Evolutionary conservation across 2,113 vertebrate species (phyloP).

Genomic region (Scartelaos histophorus): DNA sequence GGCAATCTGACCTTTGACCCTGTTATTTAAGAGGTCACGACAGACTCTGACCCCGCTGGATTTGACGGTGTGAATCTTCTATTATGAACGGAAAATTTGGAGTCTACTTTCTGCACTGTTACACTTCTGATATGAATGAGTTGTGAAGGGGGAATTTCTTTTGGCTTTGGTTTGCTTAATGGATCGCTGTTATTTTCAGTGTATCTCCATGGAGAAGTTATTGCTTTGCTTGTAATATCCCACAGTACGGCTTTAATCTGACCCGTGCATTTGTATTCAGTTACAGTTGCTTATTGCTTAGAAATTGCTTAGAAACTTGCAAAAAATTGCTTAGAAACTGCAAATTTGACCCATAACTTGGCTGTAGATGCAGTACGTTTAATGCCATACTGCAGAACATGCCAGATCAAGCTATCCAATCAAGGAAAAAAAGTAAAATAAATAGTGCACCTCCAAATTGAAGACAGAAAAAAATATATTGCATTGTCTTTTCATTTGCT

Average conservation of each 20-base stretch:
- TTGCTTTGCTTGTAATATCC: not conserved
- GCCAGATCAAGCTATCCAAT: too few relatives aligned
- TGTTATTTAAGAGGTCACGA: slow-evolving; percentile 52
- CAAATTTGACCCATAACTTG: too few relatives aligned
- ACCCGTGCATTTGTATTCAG: not conserved
- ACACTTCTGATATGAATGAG: slow-evolving; percentile 33
- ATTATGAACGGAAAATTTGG: slow-evolving; percentile 38
- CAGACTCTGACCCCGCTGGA: slow-evolving; percentile 52
- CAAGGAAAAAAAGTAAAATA: too few relatives aligned
- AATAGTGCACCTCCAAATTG: too few relatives aligned
- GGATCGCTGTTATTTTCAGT: not conserved
- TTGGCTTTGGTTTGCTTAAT: slow-evolving; percentile 2
- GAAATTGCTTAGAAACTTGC: too few relatives aligned
- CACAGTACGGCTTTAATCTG: not conserved
- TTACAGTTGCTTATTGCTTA: not conserved
- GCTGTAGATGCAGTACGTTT: too few relatives aligned
- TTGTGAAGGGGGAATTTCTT: slow-evolving; percentile 43
- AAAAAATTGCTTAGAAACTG: too few relatives aligned
- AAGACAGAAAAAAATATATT: too few relatives aligned
- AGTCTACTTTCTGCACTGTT: slow-evolving; percentile 51
- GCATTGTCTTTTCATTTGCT: not conserved
- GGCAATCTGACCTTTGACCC: slow-evolving; percentile 44
- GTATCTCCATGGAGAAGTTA: not conserved
- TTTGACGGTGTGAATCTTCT: slow-evolving; percentile 41
- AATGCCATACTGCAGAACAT: too few relatives aligned